phyloP scores from a whole-genome alignment of 2,113 vertebrate genomes.

The Nicator chloris region DNA sequence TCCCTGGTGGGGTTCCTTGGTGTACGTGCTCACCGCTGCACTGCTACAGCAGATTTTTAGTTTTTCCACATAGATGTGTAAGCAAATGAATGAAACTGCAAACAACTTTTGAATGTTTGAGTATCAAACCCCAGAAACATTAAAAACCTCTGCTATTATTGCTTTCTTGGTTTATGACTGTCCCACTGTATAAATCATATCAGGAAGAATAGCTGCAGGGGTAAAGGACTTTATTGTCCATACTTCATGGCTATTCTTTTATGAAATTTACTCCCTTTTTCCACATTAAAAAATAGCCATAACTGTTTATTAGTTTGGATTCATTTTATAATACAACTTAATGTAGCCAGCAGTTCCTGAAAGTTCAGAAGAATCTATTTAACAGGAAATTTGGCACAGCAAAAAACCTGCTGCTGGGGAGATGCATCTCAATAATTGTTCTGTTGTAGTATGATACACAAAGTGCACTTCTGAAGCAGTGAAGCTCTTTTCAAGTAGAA shows the following conservation, averaged over 20 bases:
- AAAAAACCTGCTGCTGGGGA: background rate
- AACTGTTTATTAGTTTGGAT: background rate
- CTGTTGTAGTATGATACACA: background rate
- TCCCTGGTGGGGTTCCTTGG: background rate
- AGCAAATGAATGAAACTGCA: background rate
- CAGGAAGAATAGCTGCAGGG: background rate
- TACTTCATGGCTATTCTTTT: background rate
- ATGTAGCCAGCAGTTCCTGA: background rate
- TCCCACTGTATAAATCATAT: background rate
- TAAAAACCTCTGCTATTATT: background rate
- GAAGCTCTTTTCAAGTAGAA: background rate
- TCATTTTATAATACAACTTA: background rate
- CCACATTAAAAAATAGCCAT: background rate
- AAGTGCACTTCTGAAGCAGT: background rate
- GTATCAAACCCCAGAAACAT: background rate
- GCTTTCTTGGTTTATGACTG: background rate
- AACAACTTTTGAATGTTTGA: background rate
- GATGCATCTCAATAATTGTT: background rate
- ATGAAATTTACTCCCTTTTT: background rate
- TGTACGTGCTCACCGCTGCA: rapidly evolving
- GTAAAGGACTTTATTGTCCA: background rate
- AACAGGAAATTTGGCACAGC: background rate
- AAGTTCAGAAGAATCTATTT: background rate
- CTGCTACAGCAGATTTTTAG: background rate
- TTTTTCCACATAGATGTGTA: background rate